phyloP scores from a whole-genome alignment of 1,140 invertebrate genomes.

The Wasmannia auropunctata region DNA sequence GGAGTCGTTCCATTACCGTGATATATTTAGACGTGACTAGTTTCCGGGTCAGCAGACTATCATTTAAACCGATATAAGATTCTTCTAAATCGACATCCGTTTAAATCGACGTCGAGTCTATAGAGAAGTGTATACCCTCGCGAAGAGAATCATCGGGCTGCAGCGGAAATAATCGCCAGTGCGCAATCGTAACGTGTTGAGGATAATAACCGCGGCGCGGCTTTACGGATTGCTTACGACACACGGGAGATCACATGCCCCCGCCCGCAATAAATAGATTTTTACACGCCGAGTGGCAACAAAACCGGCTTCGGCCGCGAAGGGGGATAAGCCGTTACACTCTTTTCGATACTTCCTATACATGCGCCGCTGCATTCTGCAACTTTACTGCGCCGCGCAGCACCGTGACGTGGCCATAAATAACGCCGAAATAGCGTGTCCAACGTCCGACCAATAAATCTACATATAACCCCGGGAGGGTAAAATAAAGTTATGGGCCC shows the following conservation, averaged over 20 bases:
- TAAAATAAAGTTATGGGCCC: slow-evolving; percentile 81
- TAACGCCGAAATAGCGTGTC: slow-evolving; percentile 78
- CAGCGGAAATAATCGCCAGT: not conserved
- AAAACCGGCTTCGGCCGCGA: slow-evolving; percentile 21
- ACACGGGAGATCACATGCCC: not conserved
- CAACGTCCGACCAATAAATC: slow-evolving; percentile 79
- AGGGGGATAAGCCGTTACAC: slow-evolving; percentile 45
- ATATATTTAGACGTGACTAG: not conserved
- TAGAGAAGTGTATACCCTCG: not conserved
- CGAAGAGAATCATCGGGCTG: not conserved
- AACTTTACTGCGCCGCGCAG: slow-evolving; percentile 65
- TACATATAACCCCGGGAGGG: slow-evolving; percentile 76
- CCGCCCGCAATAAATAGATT: slow-evolving; percentile 37
- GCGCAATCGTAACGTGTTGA: not conserved
- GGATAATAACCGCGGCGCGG: not conserved
- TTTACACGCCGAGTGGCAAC: slow-evolving; percentile 42
- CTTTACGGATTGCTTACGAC: not conserved
- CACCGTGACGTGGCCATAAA: slow-evolving; percentile 74
- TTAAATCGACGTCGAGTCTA: not conserved
- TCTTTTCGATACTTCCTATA: slow-evolving; percentile 38
- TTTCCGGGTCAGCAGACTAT: slow-evolving; percentile 22
- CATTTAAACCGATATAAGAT: slow-evolving; percentile 18
- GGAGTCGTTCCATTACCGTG: not conserved
- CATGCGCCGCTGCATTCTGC: slow-evolving; percentile 44
- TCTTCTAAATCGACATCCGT: not conserved